Conservation (phyloP, 2,888 invertebrate species). For the Leptopilina syphax region DNA sequence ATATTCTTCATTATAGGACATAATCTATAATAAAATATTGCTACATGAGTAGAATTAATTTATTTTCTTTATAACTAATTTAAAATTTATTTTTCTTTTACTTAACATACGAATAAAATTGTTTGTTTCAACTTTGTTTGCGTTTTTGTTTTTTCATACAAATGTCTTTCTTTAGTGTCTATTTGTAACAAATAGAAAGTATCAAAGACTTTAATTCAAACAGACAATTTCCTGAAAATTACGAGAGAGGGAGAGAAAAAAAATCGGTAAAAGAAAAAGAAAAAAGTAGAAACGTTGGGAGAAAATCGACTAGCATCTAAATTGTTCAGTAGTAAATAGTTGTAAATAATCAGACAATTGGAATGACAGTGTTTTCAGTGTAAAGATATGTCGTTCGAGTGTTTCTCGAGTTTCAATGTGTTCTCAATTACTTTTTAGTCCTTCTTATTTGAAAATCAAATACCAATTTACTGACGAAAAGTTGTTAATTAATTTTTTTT, state of each 20-base stretch:
- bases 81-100: no score
- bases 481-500: background rate
- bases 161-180: constrained; percentile 26
- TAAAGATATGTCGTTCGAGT: constrained; percentile 11
- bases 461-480: background rate
- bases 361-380: background rate
- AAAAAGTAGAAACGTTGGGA: background rate
- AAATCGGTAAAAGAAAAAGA: background rate
- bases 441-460: background rate
- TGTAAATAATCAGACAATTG: background rate
- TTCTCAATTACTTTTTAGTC: background rate
- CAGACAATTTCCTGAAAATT: constrained; percentile 29
- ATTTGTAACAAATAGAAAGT: constrained; percentile 12
- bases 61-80: no score
- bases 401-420: constrained; percentile 20
- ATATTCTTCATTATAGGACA: no score
- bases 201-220: constrained; percentile 33
- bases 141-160: constrained; percentile 18
- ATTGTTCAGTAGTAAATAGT: constrained; percentile 2
- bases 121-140: no score
- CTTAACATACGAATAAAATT: no score
- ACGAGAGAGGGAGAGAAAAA: background rate
- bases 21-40: no score
- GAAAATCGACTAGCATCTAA: background rate
- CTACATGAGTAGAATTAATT: no score